Evolutionary conservation across 2,113 vertebrate genomes (phyloP).

Genomic region (Muntiacus muntjak): DNA sequence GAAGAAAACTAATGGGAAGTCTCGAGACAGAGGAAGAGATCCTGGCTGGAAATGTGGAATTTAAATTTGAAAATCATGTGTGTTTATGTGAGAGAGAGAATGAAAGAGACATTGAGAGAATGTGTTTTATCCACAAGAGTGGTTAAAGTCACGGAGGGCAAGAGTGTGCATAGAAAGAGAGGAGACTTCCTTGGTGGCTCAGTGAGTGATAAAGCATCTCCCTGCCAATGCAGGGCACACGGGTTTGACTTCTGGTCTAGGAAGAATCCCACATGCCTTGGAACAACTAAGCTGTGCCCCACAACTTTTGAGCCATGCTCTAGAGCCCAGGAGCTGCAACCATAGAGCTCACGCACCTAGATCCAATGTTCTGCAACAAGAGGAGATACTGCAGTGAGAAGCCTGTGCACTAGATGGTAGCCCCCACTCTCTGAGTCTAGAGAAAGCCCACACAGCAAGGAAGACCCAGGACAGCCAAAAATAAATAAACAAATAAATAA

Average conservation of each 20-base stretch:
- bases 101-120: not conserved
- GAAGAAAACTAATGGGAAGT: not conserved
- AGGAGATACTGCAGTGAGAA: not conserved
- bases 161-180: not conserved
- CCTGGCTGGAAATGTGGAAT: not conserved
- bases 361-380: not conserved
- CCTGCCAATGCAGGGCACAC: not conserved
- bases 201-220: not conserved
- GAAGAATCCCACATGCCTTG: not conserved
- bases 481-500: not conserved
- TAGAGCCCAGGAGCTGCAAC: not conserved
- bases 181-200: not conserved
- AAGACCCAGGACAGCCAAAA: not conserved
- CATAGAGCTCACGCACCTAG: not conserved
- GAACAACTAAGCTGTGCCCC: not conserved
- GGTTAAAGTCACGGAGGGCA: not conserved
- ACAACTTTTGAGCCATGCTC: not conserved
- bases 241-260: not conserved
- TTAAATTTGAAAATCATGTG: not conserved
- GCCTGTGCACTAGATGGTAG: not conserved
- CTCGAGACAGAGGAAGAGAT: not conserved
- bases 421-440: not conserved
- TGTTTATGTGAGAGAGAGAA: not conserved
- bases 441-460: not conserved
- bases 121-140: not conserved